Conservation (phyloP, 2,113 vertebrate species). For the Rattus rattus region DNA sequence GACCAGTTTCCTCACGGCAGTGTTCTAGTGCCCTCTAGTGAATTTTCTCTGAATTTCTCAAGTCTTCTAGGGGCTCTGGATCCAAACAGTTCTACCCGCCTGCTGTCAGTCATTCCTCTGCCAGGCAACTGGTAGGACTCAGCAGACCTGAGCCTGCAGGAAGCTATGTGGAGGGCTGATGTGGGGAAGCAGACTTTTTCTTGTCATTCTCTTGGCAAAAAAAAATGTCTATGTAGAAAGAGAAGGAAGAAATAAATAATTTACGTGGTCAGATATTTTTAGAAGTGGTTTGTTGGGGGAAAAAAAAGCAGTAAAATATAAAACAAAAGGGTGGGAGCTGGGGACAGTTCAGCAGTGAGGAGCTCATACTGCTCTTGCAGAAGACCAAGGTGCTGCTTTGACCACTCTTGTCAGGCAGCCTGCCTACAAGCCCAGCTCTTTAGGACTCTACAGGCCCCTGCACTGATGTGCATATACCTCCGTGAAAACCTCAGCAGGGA, state of each 20-base stretch:
- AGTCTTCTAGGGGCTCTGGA: not conserved
- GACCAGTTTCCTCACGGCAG: not conserved
- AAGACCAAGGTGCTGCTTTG: not conserved
- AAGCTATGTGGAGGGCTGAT: not conserved
- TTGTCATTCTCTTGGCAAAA: not conserved
- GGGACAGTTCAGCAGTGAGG: not conserved
- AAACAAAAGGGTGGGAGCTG: not conserved
- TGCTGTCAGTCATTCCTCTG: no score
- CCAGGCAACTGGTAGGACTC: not conserved
- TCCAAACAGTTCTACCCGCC: not conserved
- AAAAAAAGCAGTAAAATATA: not conserved
- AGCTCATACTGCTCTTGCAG: not conserved
- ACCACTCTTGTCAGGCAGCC: not conserved
- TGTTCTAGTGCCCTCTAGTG: constrained; percentile 74
- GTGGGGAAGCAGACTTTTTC: not conserved
- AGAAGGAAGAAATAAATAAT: not conserved
- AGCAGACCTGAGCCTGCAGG: not conserved
- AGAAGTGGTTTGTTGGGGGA: not conserved
- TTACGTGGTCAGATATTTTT: not conserved
- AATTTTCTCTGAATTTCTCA: not conserved
- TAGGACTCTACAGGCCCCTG: not conserved
- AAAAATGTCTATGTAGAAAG: not conserved
- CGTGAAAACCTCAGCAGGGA: not conserved
- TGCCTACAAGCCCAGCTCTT: not conserved
- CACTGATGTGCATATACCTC: no score